These are phyloP conservation scores for Tinamus guttatus DNA, from an alignment of 2,113 vertebrate species.

Conservation along the genomic window DNA sequence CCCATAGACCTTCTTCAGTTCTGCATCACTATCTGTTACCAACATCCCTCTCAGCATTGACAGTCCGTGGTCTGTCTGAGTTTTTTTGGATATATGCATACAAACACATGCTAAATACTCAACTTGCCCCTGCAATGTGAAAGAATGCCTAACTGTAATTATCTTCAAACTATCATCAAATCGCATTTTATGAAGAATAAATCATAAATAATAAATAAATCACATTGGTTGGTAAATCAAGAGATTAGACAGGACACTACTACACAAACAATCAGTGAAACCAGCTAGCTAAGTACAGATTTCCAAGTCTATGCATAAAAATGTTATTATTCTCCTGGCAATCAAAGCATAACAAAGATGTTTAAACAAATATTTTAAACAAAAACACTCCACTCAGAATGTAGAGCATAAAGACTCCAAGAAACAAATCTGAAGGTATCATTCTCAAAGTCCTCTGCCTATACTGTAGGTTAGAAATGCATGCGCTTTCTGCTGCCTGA, in stretches of 20 bases:
- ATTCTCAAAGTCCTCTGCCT: not conserved
- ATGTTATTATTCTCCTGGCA: not conserved
- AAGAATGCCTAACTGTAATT: not conserved
- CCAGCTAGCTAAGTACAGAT: not conserved
- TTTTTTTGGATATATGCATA: not conserved
- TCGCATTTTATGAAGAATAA: not conserved
- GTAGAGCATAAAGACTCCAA: not conserved
- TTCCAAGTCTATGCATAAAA: not conserved
- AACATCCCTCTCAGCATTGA: not conserved
- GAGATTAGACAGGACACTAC: not conserved
- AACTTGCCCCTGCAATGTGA: not conserved
- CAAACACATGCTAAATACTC: not conserved
- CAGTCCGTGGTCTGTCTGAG: not conserved
- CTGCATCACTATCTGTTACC: not conserved
- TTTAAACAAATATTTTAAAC: not conserved
- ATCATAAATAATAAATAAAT: not conserved
- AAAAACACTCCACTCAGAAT: not conserved
- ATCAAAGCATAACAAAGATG: not conserved
- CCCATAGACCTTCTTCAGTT: not conserved
- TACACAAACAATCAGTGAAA: not conserved
- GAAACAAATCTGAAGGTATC: not conserved
- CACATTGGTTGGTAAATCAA: not conserved
- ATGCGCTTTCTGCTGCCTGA: conserved; percentile 18
- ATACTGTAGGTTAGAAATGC: not conserved
- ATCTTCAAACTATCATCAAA: not conserved